phyloP scores from a whole-genome alignment of 2,113 vertebrate species.

The Stercorarius parasiticus region DNA sequence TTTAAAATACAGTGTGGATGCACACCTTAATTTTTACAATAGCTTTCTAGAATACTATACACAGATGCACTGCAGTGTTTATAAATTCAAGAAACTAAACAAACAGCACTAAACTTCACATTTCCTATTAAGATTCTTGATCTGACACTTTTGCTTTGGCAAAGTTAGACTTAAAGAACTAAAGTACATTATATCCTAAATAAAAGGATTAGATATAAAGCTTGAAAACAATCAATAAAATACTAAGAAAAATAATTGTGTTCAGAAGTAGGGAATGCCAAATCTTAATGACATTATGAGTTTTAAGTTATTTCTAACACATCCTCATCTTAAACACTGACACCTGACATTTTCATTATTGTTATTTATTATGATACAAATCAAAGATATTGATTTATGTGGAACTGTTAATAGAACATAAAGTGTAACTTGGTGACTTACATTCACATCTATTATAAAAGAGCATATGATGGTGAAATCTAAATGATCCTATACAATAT shows the following conservation, averaged over 20 bases:
- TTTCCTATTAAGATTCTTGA: not conserved
- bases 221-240: not conserved
- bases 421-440: not conserved
- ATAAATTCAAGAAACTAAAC: not conserved
- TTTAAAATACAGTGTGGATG: not conserved
- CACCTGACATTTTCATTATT: not conserved
- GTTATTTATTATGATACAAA: not conserved
- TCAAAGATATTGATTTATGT: not conserved
- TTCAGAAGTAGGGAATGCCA: not conserved
- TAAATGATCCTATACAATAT: not conserved
- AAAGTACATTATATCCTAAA: not conserved
- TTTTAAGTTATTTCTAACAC: not conserved
- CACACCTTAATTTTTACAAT: not conserved
- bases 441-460: not conserved
- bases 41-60: not conserved
- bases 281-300: not conserved
- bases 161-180: not conserved
- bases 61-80: not conserved
- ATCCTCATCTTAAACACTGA: not conserved
- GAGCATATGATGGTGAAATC: not conserved
- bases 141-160: not conserved
- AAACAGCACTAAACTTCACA: not conserved
- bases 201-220: not conserved
- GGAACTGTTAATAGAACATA: not conserved
- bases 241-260: not conserved